Evolutionary conservation across 2,113 vertebrate species (phyloP), one percentile per base, ranked within the genome.

Genomic region (Misgurnus mizolepis): DNA sequence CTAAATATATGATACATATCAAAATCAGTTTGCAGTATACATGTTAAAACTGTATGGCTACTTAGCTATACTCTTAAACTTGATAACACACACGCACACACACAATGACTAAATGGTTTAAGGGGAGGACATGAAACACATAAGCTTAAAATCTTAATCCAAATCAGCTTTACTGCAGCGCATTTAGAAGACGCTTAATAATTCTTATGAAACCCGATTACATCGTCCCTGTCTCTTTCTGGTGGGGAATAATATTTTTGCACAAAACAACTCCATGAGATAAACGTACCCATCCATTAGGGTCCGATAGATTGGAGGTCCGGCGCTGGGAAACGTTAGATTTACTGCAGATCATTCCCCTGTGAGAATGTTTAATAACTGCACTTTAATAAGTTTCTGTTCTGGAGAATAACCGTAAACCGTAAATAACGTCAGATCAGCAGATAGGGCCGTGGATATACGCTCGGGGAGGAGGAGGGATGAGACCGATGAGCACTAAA

Each of bases 401-500:
- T 84, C 80, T 77, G n/a, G 64, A 80, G 47, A 76, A 84, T 87
- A 79, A 83, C 75, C 53, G 68, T 78, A 70, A 83, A 72, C 70
- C 79, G 83, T 85, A 83, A 87, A 87, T 85, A 88, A 82, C 62
- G 79, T 79, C 22, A 87, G 83, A 91, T 89, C 67, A 80, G 83
- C 60, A 87, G 87, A 88, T 88, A 86, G 68, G 64, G 69, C 76
- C 81, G 65, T 76, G 77, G 82, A 86, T 84, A 79, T 82, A 83
- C 83, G 61, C 80, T 81, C 80, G 73, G 67, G 78, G 67, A 76
- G 76, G 68, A 53, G 60, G 55, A 87, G 85, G 84, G 88, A 89
- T 81, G 85, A 89, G 88, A 87, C 85, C 84, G 86, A 85, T 80
- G 82, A 83, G 80, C 73, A 82, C 82, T 88, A 87, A 88, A 85